These are phyloP conservation scores for Dysidea cf. avara DNA, from an alignment of 37 sponge, comb jelly and placozoan genomes.

Conservation along the genomic window DNA sequence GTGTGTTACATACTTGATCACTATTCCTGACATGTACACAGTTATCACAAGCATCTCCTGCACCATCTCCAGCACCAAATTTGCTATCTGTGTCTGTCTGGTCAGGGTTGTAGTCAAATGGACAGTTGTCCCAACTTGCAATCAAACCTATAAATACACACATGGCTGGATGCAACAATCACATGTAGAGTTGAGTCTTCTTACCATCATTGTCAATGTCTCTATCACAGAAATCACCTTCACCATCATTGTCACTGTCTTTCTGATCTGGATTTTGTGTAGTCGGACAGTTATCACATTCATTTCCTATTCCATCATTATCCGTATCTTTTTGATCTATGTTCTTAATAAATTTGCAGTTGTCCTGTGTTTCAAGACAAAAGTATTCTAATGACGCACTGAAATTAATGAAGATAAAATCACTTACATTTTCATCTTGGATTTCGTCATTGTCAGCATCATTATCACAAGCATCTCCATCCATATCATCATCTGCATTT, in stretches of 20 bases:
- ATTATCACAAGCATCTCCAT: slow-evolving; percentile 75
- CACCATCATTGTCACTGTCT: slow-evolving; percentile 74
- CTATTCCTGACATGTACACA: slow-evolving; percentile 27
- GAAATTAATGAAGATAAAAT: too few relatives aligned
- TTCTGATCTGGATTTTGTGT: slow-evolving; percentile 38
- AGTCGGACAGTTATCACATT: slow-evolving; percentile 79
- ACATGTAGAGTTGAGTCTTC: too few relatives aligned
- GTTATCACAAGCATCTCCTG: slow-evolving; percentile 89
- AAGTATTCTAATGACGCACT: too few relatives aligned
- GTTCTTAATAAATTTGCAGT: slow-evolving; percentile 56
- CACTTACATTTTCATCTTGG: slow-evolving; percentile 42
- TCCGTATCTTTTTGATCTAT: slow-evolving; percentile 63
- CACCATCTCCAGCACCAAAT: too few relatives aligned
- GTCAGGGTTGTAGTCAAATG: too few relatives aligned
- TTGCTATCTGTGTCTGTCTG: too few relatives aligned
- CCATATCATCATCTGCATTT: slow-evolving; percentile 69
- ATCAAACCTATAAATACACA: too few relatives aligned
- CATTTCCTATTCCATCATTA: slow-evolving; percentile 73
- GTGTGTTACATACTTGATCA: slow-evolving; percentile 45
- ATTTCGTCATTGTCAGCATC: slow-evolving; percentile 74
- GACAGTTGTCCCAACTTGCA: too few relatives aligned
- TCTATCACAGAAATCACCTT: too few relatives aligned
- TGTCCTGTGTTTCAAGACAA: too few relatives aligned
- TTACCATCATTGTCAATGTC: too few relatives aligned
- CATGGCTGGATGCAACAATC: too few relatives aligned